phyloP scores from a whole-genome alignment of 1,140 invertebrate species.

The Meloidogyne exigua region DNA sequence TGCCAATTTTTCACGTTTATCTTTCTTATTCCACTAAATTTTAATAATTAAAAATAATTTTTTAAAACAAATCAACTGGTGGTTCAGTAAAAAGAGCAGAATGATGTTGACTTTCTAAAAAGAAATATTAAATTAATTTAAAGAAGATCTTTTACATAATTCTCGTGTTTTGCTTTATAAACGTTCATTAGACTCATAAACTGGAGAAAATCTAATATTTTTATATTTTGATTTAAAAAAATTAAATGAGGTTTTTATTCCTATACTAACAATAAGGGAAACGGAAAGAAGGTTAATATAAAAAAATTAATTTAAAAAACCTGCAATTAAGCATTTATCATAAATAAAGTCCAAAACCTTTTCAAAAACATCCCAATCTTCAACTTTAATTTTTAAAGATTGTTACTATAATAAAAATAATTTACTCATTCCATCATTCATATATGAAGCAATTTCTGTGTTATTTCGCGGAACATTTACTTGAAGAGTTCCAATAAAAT shows the following conservation, averaged over 20 bases:
- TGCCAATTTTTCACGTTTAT: constrained; percentile 83
- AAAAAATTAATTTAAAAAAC: background rate
- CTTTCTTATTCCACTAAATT: constrained; percentile 77
- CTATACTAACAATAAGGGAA: too few species aligned
- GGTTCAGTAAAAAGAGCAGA: constrained; percentile 89
- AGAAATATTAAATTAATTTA: constrained; percentile 44
- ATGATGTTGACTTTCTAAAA: constrained; percentile 80
- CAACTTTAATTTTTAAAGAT: constrained; percentile 68
- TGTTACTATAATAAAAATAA: constrained; percentile 9
- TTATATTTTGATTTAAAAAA: background rate
- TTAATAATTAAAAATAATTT: constrained; percentile 20
- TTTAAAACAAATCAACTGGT: constrained; percentile 66
- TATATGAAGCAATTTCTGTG: constrained; percentile 79
- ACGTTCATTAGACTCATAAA: too few species aligned
- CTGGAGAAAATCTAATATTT: too few species aligned
- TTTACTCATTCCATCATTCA: constrained; percentile 65
- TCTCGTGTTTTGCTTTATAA: too few species aligned
- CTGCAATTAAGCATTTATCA: constrained; percentile 72
- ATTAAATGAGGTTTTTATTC: too few species aligned
- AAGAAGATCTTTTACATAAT: too few species aligned
- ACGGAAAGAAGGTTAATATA: too few species aligned
- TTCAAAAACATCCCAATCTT: constrained; percentile 94
- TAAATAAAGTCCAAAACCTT: constrained; percentile 84
- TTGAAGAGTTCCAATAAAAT: constrained; percentile 79
- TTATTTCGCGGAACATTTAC: constrained; percentile 83